Evolutionary conservation across 2,797 vertebrate genomes (phyloP).

Genomic region (Hipposideros larvatus): DNA sequence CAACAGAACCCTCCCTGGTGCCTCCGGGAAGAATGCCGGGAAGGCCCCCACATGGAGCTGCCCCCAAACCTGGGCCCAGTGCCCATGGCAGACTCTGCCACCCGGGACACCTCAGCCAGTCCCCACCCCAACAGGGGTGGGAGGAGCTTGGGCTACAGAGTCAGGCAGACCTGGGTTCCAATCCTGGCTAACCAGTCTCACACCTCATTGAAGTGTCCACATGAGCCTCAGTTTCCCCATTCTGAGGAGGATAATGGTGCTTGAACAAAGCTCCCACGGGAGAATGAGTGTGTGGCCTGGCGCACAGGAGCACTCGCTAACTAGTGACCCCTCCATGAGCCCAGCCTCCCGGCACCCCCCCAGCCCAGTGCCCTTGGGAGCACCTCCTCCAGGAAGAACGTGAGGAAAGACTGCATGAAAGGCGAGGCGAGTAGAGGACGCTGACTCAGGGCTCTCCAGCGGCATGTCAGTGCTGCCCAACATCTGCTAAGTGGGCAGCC

Average conservation of each 20-base stretch:
- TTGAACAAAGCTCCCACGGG: not conserved
- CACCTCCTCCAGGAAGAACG: not conserved
- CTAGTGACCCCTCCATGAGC: not conserved
- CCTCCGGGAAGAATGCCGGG: not conserved
- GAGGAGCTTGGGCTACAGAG: not conserved
- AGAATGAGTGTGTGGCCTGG: not conserved
- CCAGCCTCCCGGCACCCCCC: rapidly evolving
- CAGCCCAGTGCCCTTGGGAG: not conserved
- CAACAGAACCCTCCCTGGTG: not conserved
- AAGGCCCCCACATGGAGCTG: not conserved
- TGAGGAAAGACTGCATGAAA: not conserved
- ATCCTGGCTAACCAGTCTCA: not conserved
- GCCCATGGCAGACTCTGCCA: not conserved
- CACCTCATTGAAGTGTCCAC: not conserved
- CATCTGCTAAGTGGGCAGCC: not conserved
- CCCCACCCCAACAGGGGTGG: not conserved
- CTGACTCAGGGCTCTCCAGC: not conserved
- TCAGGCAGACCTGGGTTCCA: not conserved
- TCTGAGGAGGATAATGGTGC: not conserved
- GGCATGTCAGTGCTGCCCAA: not conserved
- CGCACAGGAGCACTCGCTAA: rapidly evolving
- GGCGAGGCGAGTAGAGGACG: not conserved
- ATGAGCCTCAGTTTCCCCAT: constrained; percentile 16
- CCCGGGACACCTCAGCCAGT: not conserved
- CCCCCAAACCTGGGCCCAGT: not conserved